Percentiles rank a stretch among this genome's conserved stretches.
phyloP scores from a whole-genome alignment of 2,888 invertebrate species.

The Ectobius pallidus region DNA sequence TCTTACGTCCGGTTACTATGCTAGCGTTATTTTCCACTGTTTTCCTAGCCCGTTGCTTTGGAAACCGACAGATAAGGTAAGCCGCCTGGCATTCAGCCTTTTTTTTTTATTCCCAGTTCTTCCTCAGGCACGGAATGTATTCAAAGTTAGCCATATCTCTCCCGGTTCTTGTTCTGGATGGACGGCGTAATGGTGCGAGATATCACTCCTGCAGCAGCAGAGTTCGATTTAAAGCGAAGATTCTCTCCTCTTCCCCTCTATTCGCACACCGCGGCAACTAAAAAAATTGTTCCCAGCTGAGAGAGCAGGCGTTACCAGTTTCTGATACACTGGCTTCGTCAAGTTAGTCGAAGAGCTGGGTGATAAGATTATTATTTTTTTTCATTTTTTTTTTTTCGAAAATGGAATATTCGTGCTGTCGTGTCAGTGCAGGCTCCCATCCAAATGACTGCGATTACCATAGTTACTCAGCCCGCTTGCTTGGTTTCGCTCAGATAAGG shows the following conservation, averaged over 20 bases:
- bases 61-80: background rate
- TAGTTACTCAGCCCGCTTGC: constrained; percentile 8
- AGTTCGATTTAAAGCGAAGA: constrained; percentile 12
- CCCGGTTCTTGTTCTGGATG: background rate
- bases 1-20: background rate
- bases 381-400: constrained; percentile 15
- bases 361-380: constrained; percentile 37
- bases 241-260: constrained; percentile 13
- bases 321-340: constrained; percentile 41
- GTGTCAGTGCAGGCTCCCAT: constrained; percentile 12
- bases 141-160: background rate
- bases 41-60: background rate
- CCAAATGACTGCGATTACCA: constrained; percentile 29
- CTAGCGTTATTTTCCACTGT: background rate
- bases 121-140: constrained; percentile 3
- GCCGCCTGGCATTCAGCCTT: too few species aligned
- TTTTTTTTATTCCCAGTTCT: background rate
- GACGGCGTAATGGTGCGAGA: constrained; percentile 43
- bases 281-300: constrained; percentile 6
- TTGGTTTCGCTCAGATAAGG: constrained; percentile 30
- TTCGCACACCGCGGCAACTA: background rate
- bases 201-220: constrained; percentile 36
- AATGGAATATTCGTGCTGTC: constrained; percentile 38
- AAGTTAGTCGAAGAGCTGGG: constrained; percentile 29
- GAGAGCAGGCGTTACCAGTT: constrained; percentile 33